Base-by-base conservation (phyloP, 2,113 vertebrate genomes). In the Motacilla alba region DNA sequence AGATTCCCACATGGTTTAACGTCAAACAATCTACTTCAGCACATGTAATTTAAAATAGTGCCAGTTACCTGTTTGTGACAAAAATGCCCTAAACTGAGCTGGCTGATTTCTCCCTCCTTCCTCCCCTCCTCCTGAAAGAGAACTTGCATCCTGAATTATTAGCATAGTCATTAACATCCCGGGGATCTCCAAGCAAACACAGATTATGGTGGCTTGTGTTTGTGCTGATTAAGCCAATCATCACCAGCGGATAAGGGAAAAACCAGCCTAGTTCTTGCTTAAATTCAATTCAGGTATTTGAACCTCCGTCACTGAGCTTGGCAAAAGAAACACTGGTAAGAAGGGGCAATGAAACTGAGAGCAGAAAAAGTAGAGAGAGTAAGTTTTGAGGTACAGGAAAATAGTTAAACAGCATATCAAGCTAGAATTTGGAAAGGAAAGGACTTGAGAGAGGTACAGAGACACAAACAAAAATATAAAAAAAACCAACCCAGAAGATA, bases 211-310 rank as follows among this genome's bases (percentile, higher is more conserved):
- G 91, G 70, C 59, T 92, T 87, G 87, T 94, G 94, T 95, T 93
- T 94, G 94, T 87, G 91, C 87, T 91, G 95, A 96, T 96, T 95
- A 96, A 97, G 81, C 76, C 93, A 95, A 82, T 90, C 92, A 83
- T 68, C 87, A 92, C 93, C 81, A 75, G 83, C 1, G 18, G 87
- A 92, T 93, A 90, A 87, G 79, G 84, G 77, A 81, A 67, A 88
- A 93, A 90, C 49, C 87, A 82, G 76, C 60, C 60, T 53, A 41
- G 86, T 52, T 70, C 63, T 89, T 70, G 47, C 93, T 96, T 81
- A 93, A 85, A 94, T 96, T 94, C 93, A 75, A 69, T 73, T 72
- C 94, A 69, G 73, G 77, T 76, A 82, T 90, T 78, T 63, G 76
- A 94, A 63, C 68, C n/a, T 16, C 6, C 0, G 19, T 67, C 64